Evolutionary conservation across 2,113 vertebrate genomes (phyloP).

Genomic region (Zingel zingel): DNA sequence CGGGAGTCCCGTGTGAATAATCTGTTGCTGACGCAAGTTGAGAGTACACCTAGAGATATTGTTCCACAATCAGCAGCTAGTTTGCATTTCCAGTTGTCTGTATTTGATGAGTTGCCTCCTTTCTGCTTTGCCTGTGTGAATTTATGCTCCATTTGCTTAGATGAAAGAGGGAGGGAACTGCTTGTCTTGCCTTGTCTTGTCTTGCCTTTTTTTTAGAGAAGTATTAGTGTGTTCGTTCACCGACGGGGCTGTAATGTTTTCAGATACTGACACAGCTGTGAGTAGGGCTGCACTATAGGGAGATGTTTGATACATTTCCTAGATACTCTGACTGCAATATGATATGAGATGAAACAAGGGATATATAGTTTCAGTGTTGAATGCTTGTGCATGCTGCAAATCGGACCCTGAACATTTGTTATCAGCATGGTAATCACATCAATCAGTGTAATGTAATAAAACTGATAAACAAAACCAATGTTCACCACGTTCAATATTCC

Average conservation of each 20-base stretch:
- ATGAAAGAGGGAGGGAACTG: constrained; percentile 41
- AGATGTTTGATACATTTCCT: neutral
- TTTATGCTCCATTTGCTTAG: constrained; percentile 57
- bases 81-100: constrained; percentile 57
- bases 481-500: too few species aligned
- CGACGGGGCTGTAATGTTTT: constrained; percentile 13
- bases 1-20: constrained; percentile 56
- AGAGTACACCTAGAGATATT: constrained; percentile 57
- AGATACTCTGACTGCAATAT: neutral
- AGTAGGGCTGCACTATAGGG: neutral
- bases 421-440: neutral
- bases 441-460: neutral
- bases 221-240: constrained; percentile 17
- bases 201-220: constrained; percentile 13
- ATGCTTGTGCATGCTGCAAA: neutral
- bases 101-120: constrained; percentile 59
- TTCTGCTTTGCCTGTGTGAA: constrained; percentile 19
- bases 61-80: constrained; percentile 49
- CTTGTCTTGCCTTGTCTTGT: constrained; percentile 25
- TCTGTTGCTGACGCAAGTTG: constrained; percentile 60
- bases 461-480: neutral
- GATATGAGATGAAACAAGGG: neutral
- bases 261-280: constrained; percentile 20
- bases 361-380: neutral
- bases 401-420: neutral